Conservation (phyloP, 2,797 vertebrate genomes). For the Zonotrichia albicollis region DNA sequence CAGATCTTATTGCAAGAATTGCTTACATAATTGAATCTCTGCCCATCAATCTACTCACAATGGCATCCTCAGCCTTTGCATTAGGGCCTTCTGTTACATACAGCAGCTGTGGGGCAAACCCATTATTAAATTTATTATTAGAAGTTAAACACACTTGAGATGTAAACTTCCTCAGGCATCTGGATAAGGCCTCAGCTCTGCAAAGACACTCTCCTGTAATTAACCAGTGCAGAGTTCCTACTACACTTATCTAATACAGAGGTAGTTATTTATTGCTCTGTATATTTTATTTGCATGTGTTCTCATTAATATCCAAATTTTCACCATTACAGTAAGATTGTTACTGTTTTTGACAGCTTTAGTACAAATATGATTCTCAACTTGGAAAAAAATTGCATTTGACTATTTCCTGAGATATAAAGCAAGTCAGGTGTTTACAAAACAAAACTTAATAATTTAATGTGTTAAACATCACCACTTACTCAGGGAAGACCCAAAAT, state of each 20-base stretch:
- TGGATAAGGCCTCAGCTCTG: background rate
- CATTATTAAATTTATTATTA: background rate
- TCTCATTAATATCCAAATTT: background rate
- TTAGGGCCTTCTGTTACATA: background rate
- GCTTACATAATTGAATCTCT: background rate
- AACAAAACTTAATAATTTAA: background rate
- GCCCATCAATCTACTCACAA: background rate
- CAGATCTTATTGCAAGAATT: background rate
- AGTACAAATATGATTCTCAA: background rate
- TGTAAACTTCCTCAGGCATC: background rate
- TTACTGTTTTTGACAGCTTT: background rate
- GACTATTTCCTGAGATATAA: background rate
- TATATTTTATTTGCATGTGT: background rate
- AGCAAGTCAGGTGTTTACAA: background rate
- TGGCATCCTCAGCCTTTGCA: background rate
- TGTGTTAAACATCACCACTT: background rate
- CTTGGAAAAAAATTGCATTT: background rate
- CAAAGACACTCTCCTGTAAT: background rate
- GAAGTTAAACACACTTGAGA: background rate
- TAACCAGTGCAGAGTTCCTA: background rate
- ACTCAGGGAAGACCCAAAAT: background rate
- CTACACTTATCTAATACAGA: background rate
- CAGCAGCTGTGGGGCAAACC: background rate
- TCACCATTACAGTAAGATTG: background rate
- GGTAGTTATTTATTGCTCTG: background rate